Base-by-base conservation (phyloP, 2,113 vertebrate genomes). In the Laticauda laticaudata region DNA sequence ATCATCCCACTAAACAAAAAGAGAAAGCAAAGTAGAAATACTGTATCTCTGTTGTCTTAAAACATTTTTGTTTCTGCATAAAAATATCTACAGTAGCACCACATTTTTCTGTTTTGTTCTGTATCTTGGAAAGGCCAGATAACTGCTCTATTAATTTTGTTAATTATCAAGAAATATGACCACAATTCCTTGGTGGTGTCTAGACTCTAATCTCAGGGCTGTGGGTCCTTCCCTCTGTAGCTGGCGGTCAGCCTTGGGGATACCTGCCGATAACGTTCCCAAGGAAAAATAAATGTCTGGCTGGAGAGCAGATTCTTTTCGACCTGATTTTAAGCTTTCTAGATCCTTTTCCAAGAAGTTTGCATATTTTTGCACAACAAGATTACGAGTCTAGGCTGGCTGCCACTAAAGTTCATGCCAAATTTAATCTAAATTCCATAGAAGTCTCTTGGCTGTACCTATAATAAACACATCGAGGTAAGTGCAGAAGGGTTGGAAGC, bases 251-350 rank as follows among this genome's bases (percentile, higher is more conserved):
- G 87, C 95, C 91, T 96, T 93, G 86, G 90, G 92, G 94, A 93
- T 23, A 91, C 94, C 91, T 96, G 93, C 87, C 92, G 92, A 87
- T 96, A 92, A 43, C 95, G 96, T 87, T 54, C 59, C 96, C 86
- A 94, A 97, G 94, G 97, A 98, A 95, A 90, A 96, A 48, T 87
- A 93, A 87, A 11, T 94, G 92, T 95, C 94, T 96, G 96, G 93
- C 95, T 94, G 93, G 95, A 93, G 39, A 20, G 96, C 93, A 96
- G 96, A 96, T 97, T 95, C 95, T 94, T 96, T 93, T 91, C 94
- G 94, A 96, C 93, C 48, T 95, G 95, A 97, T 97, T 95, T 94
- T 90, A 95, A 97, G 96, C 92, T 94, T 92, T 96, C 90, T 95
- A 97, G 97, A 96, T 95, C 95, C 96, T 95, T 95, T 96, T 91